These are phyloP conservation scores for Eustalomyia histrio DNA, from an alignment of 2,888 invertebrate species.

Conservation along the genomic window DNA sequence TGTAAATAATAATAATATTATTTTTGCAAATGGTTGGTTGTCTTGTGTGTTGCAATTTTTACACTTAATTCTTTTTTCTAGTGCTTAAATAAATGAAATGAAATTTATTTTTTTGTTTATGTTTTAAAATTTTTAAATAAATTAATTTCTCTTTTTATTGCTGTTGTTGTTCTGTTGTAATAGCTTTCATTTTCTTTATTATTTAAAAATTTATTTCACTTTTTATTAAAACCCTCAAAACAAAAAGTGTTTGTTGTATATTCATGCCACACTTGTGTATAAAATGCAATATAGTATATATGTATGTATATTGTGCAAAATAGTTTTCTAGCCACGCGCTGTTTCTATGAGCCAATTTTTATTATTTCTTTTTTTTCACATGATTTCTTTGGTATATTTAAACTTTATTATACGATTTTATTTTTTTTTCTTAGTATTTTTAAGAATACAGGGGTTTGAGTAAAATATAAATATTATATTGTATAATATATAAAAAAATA, in stretches of 20 bases:
- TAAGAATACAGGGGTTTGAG: not conserved
- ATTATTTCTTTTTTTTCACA: not conserved
- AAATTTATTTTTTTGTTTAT: not conserved
- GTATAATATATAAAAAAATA: no score
- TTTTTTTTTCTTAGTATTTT: not conserved
- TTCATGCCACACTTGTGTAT: not conserved
- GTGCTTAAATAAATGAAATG: not conserved
- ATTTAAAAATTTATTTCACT: constrained; percentile 41
- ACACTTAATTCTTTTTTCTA: not conserved
- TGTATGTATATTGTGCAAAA: constrained; percentile 26
- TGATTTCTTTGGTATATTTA: not conserved
- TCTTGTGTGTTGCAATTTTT: not conserved
- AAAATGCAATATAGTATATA: constrained; percentile 5
- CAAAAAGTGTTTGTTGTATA: not conserved
- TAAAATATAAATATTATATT: no score
- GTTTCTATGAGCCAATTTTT: constrained; percentile 53
- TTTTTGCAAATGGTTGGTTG: not conserved
- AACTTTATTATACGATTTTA: constrained; percentile 10
- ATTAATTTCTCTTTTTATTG: not conserved
- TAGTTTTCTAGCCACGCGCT: constrained; percentile 55
- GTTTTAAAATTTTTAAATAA: constrained; percentile 12
- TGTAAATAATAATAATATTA: not conserved
- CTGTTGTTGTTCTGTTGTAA: constrained; percentile 9
- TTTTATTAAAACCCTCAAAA: constrained; percentile 29
- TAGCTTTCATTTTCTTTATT: constrained; percentile 52